Base-by-base conservation (phyloP, 2,888 invertebrate species). In the Noctua janthe region DNA sequence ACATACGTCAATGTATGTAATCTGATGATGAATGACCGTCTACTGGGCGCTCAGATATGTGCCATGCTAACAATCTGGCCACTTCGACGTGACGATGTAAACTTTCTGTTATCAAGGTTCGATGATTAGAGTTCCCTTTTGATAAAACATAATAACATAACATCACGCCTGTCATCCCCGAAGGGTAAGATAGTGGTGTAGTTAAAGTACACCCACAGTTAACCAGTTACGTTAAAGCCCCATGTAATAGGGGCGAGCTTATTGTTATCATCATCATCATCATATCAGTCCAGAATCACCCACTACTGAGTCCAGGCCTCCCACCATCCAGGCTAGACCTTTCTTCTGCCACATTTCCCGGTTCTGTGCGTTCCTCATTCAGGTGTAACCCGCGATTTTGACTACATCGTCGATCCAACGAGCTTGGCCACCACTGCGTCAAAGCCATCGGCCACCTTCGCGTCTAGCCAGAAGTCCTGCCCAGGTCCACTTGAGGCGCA, bases 21-120 rank as follows among this genome's bases (percentile, higher is more conserved):
- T 75, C 86, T 35, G 23, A 51, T 82, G 76, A 86, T 85, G 62
- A 75, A 85, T 83, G 82, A 39, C 5, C 56, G 70, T 49, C 74
- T 74, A 15, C 69, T 43, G 71, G 17, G 23, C 76, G 56, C 15
- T 54, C 15, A 4, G 73, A 56, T 83, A 69, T 67, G 51, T 49
- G 35, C 6, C n/a, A 8, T 4, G n/a, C 69, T 69, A 47, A 39
- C 69, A 69, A 69, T 69, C 69, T 69, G 15, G 1, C 7, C 43
- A 29, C 2, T 59, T 17, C 43, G 69, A 82, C 72, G 72, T 82
- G 83, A 59, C 64, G 11, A 76, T 56, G 23, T 75, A 51, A 64
- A 70, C 82, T 75, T 51, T 39, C 11, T 17, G 2, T 47, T 62
- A 64, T n/a, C 76, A 86, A 73, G 76, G 67, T 15, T 35, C 23